Evolutionary conservation across 2,113 vertebrate genomes (phyloP).

Genomic region (Hypocryptadius cinnamomeus): DNA sequence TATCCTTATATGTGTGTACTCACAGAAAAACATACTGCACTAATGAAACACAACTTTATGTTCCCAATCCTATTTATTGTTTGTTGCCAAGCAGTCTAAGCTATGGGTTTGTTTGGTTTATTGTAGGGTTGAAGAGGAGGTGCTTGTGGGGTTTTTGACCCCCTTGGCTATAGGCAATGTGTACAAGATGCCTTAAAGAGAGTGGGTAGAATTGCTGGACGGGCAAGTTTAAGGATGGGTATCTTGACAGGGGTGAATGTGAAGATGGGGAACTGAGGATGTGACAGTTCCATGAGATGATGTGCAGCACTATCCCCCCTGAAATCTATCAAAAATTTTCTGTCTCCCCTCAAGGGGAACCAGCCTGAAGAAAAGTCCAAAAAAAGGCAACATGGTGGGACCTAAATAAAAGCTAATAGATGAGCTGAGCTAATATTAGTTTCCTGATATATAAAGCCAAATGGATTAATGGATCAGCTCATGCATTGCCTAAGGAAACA

Average conservation of each 20-base stretch:
- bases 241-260: not conserved
- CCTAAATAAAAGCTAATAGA: slow-evolving; percentile 66
- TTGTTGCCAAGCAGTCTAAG: slow-evolving; percentile 14
- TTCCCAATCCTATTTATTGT: not conserved
- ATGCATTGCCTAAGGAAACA: slow-evolving; percentile 74
- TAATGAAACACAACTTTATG: slow-evolving; percentile 9
- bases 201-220: not conserved
- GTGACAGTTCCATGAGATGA: not conserved
- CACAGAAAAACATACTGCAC: not conserved
- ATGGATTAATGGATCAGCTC: slow-evolving; percentile 74
- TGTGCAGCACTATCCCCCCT: not conserved
- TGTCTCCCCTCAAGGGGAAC: not conserved
- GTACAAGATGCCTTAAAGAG: slow-evolving; percentile 14
- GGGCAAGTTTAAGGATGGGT: not conserved
- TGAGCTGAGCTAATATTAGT: slow-evolving; percentile 72
- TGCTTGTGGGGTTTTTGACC: not conserved
- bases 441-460: slow-evolving; percentile 75
- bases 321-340: not conserved
- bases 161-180: not conserved
- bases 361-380: not conserved
- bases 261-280: not conserved
- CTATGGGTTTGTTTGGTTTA: not conserved
- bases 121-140: not conserved
- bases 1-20: not conserved
- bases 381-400: not conserved